These are phyloP conservation scores for Copidosoma floridanum DNA, from an alignment of 1,140 invertebrate species.

Conservation along the genomic window DNA sequence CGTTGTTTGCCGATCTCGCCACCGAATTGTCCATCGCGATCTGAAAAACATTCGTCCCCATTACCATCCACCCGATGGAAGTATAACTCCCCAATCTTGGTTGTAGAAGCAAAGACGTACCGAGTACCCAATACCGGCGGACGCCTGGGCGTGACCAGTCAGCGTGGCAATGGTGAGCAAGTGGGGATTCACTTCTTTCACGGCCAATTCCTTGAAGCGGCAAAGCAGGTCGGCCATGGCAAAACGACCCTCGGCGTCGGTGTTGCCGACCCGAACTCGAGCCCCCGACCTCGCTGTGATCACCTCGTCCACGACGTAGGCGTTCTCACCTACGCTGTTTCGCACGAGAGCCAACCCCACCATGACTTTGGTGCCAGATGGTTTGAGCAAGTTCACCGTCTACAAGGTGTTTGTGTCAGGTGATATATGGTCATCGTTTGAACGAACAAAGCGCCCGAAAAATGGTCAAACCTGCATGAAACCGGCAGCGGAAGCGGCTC, in stretches of 20 bases:
- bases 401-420: slow-evolving; percentile 37
- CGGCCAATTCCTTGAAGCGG: slow-evolving; percentile 69
- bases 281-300: slow-evolving; percentile 82
- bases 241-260: slow-evolving; percentile 94
- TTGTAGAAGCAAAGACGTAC: slow-evolving; percentile 59
- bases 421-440: background rate
- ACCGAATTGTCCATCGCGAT: slow-evolving; percentile 89
- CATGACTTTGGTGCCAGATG: slow-evolving; percentile 81
- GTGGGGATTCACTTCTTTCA: slow-evolving; percentile 73
- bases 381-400: slow-evolving; percentile 68
- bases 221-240: slow-evolving; percentile 93
- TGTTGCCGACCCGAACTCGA: slow-evolving; percentile 85
- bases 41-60: slow-evolving; percentile 36
- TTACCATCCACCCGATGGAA: background rate
- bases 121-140: slow-evolving; percentile 76
- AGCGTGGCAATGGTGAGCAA: slow-evolving; percentile 94
- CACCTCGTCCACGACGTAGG: slow-evolving; percentile 90
- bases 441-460: slow-evolving; percentile 20
- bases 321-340: slow-evolving; percentile 88
- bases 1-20: slow-evolving; percentile 65
- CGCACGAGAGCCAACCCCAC: slow-evolving; percentile 83
- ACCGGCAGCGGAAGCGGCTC: slow-evolving; percentile 89
- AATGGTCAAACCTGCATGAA: slow-evolving; percentile 74
- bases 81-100: background rate
- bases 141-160: slow-evolving; percentile 81